These are phyloP conservation scores for Lasioglossum oenotherae DNA, from an alignment of 2,888 invertebrate species.

Conservation along the genomic window DNA sequence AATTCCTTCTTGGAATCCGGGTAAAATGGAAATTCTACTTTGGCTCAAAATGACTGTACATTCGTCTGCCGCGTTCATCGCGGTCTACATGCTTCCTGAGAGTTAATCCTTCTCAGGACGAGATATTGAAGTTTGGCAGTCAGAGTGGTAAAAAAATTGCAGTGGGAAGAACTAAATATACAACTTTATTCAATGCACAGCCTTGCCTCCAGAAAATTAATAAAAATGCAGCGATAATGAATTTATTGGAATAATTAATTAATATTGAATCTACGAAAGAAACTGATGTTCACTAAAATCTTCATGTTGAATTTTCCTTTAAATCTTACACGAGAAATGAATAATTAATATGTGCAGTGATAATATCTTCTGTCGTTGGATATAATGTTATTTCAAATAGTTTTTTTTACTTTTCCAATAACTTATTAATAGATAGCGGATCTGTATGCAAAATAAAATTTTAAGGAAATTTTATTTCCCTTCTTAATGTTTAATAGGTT, in stretches of 20 bases:
- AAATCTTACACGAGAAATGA: not conserved
- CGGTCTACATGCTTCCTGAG: not conserved
- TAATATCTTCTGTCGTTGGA: too few relatives aligned
- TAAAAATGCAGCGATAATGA: too few relatives aligned
- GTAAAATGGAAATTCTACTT: slow-evolving; percentile 13
- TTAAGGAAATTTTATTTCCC: too few relatives aligned
- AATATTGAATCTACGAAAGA: not conserved
- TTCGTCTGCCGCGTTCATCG: slow-evolving; percentile 6
- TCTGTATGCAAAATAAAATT: too few relatives aligned
- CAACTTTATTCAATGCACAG: not conserved
- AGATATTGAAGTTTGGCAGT: not conserved
- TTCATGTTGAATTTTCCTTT: not conserved
- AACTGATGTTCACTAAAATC: not conserved
- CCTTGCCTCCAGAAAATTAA: accelerated
- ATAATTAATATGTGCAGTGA: not conserved
- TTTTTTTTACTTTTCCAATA: too few relatives aligned
- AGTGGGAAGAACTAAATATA: not conserved
- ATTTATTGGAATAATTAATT: not conserved
- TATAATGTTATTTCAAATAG: not conserved
- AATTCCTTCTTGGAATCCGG: not conserved
- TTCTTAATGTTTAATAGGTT: too few relatives aligned
- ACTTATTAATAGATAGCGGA: too few relatives aligned
- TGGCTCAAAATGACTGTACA: not conserved
- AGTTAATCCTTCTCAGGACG: not conserved
- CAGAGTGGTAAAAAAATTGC: not conserved